These are phyloP conservation scores for Charadrius vociferus DNA, from an alignment of 2,113 vertebrate species.

Conservation along the genomic window DNA sequence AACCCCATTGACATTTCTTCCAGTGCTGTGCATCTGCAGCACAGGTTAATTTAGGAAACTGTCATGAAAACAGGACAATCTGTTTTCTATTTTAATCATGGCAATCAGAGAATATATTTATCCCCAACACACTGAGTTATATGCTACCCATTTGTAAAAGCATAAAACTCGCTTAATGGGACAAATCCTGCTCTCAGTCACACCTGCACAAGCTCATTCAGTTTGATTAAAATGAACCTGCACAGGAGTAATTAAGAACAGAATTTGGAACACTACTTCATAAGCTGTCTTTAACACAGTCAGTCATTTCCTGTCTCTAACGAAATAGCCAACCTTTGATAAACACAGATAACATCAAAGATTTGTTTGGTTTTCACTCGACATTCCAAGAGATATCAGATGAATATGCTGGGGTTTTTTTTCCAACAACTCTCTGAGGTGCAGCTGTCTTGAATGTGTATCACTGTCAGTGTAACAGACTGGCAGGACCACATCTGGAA, in stretches of 20 bases:
- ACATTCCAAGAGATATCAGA: constrained; percentile 15
- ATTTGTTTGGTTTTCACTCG: not conserved
- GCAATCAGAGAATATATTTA: not conserved
- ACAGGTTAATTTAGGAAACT: not conserved
- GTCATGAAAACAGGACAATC: not conserved
- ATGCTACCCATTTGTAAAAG: not conserved
- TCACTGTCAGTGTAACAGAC: not conserved
- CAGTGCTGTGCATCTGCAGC: not conserved
- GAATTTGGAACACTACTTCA: not conserved
- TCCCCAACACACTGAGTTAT: not conserved
- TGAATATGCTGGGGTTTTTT: not conserved
- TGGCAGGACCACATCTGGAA: constrained; percentile 2
- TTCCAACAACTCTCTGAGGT: not conserved
- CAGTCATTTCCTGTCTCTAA: not conserved
- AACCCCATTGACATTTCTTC: not conserved
- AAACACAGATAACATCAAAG: constrained; percentile 39
- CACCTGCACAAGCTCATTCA: not conserved
- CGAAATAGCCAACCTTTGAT: not conserved
- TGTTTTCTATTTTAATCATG: not conserved
- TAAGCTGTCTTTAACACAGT: not conserved
- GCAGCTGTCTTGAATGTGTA: not conserved
- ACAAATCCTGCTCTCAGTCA: not conserved
- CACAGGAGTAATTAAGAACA: not conserved
- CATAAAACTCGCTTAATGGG: not conserved
- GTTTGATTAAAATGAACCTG: not conserved